Base-by-base conservation (phyloP, 2,797 vertebrate genomes). In the Hyperoplus immaculatus region DNA sequence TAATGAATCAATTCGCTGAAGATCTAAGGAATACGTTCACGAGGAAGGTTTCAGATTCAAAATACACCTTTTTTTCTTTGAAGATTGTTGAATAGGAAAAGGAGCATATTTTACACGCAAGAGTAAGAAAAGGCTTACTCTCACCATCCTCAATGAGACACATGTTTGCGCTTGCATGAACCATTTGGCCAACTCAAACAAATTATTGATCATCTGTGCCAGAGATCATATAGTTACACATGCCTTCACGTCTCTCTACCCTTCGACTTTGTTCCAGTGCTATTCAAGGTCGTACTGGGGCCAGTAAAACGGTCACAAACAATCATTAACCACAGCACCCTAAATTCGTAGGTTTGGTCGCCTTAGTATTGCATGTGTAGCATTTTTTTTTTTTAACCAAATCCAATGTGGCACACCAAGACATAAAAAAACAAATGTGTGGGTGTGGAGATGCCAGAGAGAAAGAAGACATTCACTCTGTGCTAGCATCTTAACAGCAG, bases 171-270 rank as follows among this genome's bases (percentile, higher is more conserved):
- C 47, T 71, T 69, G 54, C 46, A 58, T 68, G 41, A 39, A 8
- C 14, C 36, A 69, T 69, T 50, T 78, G 58, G 21, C 6, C 49
- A 80, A 47, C 45, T 67, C 7, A 69, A 55, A 59, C 12, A 72
- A 64, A 56, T 50, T 8, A 65, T n/a, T 47, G 10, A 18, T 67
- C 49, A 18, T 67, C 49, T 18, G 16, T 58, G 39, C 13, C 45
- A 58, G 21, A 65, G 41, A 65, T 29, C 41, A 78, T 63, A 46
- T 58, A 46, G 16, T 46, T 69, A 12, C 75, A 78, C 64, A 56
- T 54, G 36, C 12, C 21, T 15, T 49, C 36, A 45, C 1, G 0
- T 50, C 47, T 38, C 21, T 66, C 50, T 36, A 16, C 16, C 11
- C 14, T 61, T 65, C 53, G 21, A 63, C 71, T 83, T 57, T 75